Evolutionary conservation across 2,797 vertebrate genomes (phyloP).

Genomic region (Liparis tanakae): DNA sequence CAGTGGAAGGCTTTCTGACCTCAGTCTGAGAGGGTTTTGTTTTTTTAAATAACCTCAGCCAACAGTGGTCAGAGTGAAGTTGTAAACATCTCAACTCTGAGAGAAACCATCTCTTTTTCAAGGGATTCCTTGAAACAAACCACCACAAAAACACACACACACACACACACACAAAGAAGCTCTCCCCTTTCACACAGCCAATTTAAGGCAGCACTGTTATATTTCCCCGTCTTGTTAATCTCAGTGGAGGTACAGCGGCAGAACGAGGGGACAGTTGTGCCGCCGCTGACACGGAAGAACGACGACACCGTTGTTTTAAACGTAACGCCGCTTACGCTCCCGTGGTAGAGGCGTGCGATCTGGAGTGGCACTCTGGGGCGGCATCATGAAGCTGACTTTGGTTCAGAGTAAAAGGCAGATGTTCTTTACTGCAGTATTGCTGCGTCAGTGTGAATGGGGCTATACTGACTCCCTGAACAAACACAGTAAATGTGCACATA

Average conservation of each 20-base stretch:
- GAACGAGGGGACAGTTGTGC: neutral
- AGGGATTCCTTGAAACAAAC: neutral
- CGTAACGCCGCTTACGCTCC: neutral
- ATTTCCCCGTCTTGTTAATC: neutral
- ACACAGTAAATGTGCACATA: neutral
- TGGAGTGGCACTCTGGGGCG: neutral
- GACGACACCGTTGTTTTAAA: neutral
- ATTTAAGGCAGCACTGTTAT: neutral
- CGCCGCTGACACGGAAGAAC: neutral
- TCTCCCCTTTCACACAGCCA: neutral
- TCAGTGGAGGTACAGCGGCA: neutral
- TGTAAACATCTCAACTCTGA: neutral
- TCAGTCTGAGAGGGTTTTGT: conserved; percentile 12
- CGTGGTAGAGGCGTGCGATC: neutral
- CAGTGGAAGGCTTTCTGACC: conserved; percentile 16
- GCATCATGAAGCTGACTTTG: neutral
- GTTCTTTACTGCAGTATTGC: neutral
- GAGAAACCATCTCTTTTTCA: neutral
- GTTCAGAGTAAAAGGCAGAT: neutral
- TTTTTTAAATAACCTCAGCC: conserved; percentile 33
- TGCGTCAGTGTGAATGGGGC: neutral
- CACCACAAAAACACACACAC: neutral
- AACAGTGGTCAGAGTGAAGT: neutral
- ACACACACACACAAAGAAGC: conserved; percentile 1
- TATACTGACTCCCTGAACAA: neutral